Percentiles rank a stretch among this genome's conserved stretches.
phyloP scores from a whole-genome alignment of 1,140 invertebrate species.

The Heliothis subflexa region DNA sequence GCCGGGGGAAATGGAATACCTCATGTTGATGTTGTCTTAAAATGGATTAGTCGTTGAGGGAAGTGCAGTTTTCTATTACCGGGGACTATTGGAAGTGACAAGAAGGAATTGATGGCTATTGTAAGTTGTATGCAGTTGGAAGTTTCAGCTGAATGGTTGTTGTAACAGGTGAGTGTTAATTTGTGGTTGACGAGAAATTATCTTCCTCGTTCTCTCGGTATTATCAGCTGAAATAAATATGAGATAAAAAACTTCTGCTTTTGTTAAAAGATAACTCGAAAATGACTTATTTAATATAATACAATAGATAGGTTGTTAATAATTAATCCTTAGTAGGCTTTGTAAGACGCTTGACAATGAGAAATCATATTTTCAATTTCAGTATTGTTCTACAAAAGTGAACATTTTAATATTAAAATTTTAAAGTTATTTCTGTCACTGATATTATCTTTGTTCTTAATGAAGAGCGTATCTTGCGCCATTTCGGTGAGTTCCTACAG shows the following conservation, averaged over 20 bases:
- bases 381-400: no score
- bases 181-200: background rate
- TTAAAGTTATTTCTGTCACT: no score
- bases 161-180: background rate
- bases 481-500: background rate
- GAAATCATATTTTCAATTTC: no score
- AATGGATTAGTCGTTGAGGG: slow-evolving; percentile 40
- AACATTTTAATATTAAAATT: no score
- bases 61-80: slow-evolving; percentile 37
- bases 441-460: no score
- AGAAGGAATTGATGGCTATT: slow-evolving; percentile 13
- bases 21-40: slow-evolving; percentile 46
- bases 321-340: no score
- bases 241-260: background rate
- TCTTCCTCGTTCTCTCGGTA: no score
- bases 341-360: no score
- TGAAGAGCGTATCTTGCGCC: background rate
- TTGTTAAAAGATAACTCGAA: no score
- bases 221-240: background rate
- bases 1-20: slow-evolving; percentile 38
- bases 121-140: background rate
- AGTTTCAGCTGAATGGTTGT: background rate
- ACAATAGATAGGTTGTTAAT: no score
- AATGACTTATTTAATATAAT: no score
- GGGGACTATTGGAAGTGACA: slow-evolving; percentile 12